Base-by-base conservation (phyloP, 1,140 invertebrate species). In the Bombus confusus region DNA sequence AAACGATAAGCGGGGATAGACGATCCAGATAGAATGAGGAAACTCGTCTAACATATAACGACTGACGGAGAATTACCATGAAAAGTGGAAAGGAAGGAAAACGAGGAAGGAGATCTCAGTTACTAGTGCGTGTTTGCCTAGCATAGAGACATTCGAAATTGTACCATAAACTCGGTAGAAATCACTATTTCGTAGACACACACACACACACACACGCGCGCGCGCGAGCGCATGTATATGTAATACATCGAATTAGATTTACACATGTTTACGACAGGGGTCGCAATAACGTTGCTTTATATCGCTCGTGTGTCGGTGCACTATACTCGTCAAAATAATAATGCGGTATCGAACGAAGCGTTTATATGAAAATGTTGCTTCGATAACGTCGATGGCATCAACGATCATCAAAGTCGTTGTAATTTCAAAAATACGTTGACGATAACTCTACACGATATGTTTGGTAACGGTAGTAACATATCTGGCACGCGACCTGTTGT, bases 341-440 rank as follows among this genome's bases (percentile, higher is more conserved):
- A 12, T 18, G 31, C 25, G 31, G 34, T 71, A 2, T 57, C 37
- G 47, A 71, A 3, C 5, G 47, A 57, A 22, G 31, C 69, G 10
- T 28, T 71, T 71, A 2, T 71, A n/a, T 25, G 25, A 57, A 71
- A 80, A 25, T 80, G 78, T 39, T 71, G 78, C 8, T 13, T 59
- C 9, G 25, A 8, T 37, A 22, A 41, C n/a, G 0, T 39, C 15
- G 15, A 41, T n/a, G 10, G 2, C 15, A 41, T 39, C 12, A 13
- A 22, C 2, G 47, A 47, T 47, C 43, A 47, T 47, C 43, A 57
- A 41, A 57, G 25, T 59, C 34, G 31, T 12, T 47, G 31, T 41
- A 25, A 25, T 12, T 39, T 25, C 0, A 71, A 69, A 28, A 12
- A 5, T 18, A 57, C 66, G 4, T 22, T 15, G 47, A 37, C 43